These are phyloP conservation scores for Parnassius glacialis DNA, from an alignment of 2,888 invertebrate species.

Conservation along the genomic window DNA sequence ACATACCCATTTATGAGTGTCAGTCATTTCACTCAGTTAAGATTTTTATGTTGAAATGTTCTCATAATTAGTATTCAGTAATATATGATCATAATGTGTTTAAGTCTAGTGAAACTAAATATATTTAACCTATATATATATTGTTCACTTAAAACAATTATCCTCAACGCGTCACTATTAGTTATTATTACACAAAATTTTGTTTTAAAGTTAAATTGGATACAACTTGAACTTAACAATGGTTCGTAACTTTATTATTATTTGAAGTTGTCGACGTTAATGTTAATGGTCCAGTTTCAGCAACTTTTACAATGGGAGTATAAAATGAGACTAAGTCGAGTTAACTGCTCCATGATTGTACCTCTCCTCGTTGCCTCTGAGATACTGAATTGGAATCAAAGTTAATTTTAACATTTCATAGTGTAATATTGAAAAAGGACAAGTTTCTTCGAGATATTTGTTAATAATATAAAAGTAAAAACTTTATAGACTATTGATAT, in stretches of 20 bases:
- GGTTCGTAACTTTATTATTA: slow-evolving; percentile 24
- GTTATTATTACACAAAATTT: slow-evolving; percentile 5
- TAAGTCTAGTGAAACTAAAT: no score
- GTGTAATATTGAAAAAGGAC: neutral
- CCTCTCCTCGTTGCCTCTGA: slow-evolving; percentile 13
- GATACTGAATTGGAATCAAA: slow-evolving; percentile 9
- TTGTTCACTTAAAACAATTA: neutral
- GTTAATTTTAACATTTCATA: neutral
- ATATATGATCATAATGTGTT: no score
- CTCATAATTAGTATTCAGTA: no score
- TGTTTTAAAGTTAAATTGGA: slow-evolving; percentile 19
- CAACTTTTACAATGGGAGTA: slow-evolving; percentile 24
- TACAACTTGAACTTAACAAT: slow-evolving; percentile 25
- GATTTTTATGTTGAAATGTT: no score
- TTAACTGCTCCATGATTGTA: slow-evolving; percentile 20
- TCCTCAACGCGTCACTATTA: neutral
- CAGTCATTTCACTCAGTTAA: no score
- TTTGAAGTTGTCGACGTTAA: slow-evolving; percentile 24
- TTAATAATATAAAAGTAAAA: no score
- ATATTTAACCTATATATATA: neutral
- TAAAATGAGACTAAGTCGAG: slow-evolving; percentile 21
- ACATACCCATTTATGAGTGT: no score
- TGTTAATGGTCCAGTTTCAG: slow-evolving; percentile 24
- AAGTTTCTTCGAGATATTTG: no score
- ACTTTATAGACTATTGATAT: no score